Conservation (phyloP, 2,113 vertebrate genomes). For the Corapipo altera region DNA sequence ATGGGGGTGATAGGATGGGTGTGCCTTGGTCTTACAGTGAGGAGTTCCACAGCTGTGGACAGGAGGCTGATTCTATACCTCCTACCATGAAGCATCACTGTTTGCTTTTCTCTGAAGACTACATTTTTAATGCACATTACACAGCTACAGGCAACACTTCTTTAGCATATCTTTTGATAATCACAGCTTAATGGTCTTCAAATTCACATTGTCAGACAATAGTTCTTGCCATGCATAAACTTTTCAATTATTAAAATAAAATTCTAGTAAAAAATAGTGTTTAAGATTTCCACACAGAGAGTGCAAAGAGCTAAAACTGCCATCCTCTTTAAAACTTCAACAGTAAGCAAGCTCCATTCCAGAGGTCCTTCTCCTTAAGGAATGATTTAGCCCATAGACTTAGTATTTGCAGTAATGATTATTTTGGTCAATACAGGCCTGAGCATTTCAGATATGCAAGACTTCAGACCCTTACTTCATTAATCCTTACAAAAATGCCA, state of each 20-base stretch:
- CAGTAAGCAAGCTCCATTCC: background rate
- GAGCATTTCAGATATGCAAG: background rate
- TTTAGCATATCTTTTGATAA: background rate
- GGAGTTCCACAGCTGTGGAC: background rate
- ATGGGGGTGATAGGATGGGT: background rate
- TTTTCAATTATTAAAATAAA: constrained; percentile 7
- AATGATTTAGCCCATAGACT: background rate
- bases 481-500: background rate
- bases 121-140: background rate
- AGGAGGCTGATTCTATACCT: background rate
- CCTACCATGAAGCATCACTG: background rate
- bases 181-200: background rate
- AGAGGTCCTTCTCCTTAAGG: background rate
- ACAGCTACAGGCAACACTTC: background rate
- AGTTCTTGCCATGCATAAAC: background rate
- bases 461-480: background rate
- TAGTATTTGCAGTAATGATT: background rate
- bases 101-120: background rate
- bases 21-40: background rate
- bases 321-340: background rate
- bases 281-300: background rate
- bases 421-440: background rate
- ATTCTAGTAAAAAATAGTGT: background rate
- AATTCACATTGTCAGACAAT: background rate
- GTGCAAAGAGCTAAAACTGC: background rate